Percentiles rank a stretch among this genome's conserved stretches.
These are phyloP conservation scores for Ceyx melanurus DNA, from an alignment of 2,113 vertebrate genomes.

Conservation along the genomic window DNA sequence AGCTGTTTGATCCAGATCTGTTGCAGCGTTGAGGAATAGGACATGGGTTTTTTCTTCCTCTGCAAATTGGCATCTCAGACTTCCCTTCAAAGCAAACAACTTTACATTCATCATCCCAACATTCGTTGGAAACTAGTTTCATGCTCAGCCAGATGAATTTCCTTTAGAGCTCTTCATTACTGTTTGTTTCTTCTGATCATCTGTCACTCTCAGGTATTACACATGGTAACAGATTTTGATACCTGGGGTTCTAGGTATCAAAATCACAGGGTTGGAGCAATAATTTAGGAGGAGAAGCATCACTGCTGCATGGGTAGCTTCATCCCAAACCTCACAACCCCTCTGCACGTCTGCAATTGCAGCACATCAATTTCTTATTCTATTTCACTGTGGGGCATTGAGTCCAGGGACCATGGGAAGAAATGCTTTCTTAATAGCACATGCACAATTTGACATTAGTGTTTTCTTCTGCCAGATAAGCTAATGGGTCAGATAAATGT, in stretches of 20 bases:
- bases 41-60: neutral
- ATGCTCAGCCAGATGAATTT: constrained; percentile 8
- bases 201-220: neutral
- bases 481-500: constrained; percentile 48
- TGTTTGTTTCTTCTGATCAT: constrained; percentile 27
- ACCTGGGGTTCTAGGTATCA: neutral
- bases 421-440: constrained; percentile 39
- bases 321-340: neutral
- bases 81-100: constrained; percentile 6
- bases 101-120: constrained; percentile 6
- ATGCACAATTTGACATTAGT: constrained; percentile 18
- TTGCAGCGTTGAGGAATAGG: neutral
- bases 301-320: neutral
- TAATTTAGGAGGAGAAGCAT: neutral
- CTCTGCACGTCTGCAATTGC: neutral
- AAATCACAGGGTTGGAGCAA: neutral
- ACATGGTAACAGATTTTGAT: neutral
- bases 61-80: constrained; percentile 8
- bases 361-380: neutral
- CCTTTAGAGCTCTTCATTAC: neutral
- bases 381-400: neutral
- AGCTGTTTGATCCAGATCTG: constrained; percentile 8
- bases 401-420: neutral
- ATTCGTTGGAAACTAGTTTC: constrained; percentile 8
- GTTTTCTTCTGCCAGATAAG: constrained; percentile 17